A percentile compares a stretch with the other conserved stretches of the same genome.
Conservation (phyloP, 2,797 vertebrate genomes). For the Argya squamiceps region DNA sequence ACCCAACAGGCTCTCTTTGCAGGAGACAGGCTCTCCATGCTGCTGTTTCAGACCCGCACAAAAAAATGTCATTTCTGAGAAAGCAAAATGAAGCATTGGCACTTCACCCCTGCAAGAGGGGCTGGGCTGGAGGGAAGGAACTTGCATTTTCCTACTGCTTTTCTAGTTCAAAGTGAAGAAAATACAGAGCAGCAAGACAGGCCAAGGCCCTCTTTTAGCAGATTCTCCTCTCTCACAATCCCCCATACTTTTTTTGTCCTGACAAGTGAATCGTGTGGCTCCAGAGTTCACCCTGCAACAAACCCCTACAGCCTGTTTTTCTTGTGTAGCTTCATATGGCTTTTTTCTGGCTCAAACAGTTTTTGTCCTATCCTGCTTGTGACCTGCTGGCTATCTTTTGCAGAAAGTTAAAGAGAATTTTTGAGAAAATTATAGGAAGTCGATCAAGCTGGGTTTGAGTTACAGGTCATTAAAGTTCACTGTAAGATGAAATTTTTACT, state of each 20-base stretch:
- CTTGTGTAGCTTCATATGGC: neutral
- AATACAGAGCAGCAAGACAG: neutral
- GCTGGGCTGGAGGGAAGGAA: neutral
- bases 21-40: neutral
- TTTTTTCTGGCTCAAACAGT: neutral
- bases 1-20: neutral
- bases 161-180: slow-evolving; percentile 3
- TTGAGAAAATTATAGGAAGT: slow-evolving; percentile 15
- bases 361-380: neutral
- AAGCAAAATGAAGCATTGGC: neutral
- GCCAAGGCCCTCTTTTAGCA: neutral
- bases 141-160: neutral
- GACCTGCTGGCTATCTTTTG: slow-evolving; percentile 11
- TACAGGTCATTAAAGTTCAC: slow-evolving; percentile 49
- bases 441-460: slow-evolving; percentile 22
- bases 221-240: neutral
- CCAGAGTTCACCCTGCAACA: neutral
- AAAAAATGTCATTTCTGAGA: neutral
- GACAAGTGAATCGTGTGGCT: neutral
- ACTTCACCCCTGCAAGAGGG: neutral
- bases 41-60: neutral
- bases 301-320: neutral
- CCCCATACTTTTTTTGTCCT: neutral
- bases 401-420: slow-evolving; percentile 4
- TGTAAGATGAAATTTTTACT: slow-evolving; percentile 34